phyloP scores from a whole-genome alignment of 2,113 vertebrate genomes.

The Mobula birostris region DNA sequence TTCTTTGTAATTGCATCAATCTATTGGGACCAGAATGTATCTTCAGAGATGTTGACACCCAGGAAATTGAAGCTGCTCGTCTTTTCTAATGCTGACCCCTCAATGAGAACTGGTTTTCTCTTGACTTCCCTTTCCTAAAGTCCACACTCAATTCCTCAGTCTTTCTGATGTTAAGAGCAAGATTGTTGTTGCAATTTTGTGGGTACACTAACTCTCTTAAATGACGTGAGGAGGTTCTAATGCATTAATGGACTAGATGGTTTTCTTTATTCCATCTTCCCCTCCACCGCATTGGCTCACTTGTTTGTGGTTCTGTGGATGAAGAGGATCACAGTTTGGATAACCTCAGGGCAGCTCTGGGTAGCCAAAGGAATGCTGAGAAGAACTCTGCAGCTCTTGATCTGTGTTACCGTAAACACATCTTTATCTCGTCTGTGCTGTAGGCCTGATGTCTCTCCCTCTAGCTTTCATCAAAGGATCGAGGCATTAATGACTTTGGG shows the following conservation, averaged over 20 bases:
- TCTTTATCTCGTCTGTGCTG: slow-evolving; percentile 14
- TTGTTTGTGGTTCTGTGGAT: background rate
- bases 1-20: no score
- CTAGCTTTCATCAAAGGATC: background rate
- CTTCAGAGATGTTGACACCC: no score
- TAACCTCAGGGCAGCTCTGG: background rate
- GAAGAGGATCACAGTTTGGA: background rate
- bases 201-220: background rate
- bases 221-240: background rate
- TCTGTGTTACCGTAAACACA: slow-evolving; percentile 7
- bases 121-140: no score
- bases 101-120: no score
- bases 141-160: no score
- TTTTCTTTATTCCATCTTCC: background rate
- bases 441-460: background rate
- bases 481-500: background rate
- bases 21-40: no score
- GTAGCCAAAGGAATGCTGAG: background rate
- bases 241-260: background rate
- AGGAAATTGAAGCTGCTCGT: no score
- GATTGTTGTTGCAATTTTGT: background rate
- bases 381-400: background rate
- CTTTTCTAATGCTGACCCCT: no score
- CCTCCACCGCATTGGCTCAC: background rate
- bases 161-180: no score